Conservation (phyloP, 2,888 invertebrate species). For the Chymomyza caudatula region DNA sequence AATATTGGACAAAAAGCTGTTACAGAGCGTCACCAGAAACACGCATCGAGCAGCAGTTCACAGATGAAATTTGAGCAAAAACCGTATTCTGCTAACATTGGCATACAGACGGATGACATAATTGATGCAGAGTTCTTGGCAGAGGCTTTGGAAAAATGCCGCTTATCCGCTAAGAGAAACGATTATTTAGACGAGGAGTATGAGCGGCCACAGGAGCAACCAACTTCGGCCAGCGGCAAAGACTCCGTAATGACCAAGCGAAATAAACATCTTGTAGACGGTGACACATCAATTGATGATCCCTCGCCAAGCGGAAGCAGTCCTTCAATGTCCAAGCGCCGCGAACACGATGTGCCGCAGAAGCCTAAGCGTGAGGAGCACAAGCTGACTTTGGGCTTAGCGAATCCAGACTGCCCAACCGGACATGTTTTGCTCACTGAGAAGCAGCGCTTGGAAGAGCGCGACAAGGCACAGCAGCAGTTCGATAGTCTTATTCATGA, state of each 20-base stretch:
- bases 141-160: slow-evolving; percentile 74
- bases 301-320: slow-evolving; percentile 63
- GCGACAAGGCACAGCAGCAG: slow-evolving; percentile 88
- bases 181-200: background rate
- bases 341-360: slow-evolving; percentile 83
- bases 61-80: slow-evolving; percentile 32
- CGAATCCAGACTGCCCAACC: slow-evolving; percentile 83
- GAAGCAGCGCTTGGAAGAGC: slow-evolving; percentile 87
- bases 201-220: slow-evolving; percentile 1
- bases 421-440: slow-evolving; percentile 91
- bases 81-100: slow-evolving; percentile 49
- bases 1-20: slow-evolving; percentile 25
- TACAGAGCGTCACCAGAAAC: background rate
- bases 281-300: slow-evolving; percentile 32
- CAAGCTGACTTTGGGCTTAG: slow-evolving; percentile 77
- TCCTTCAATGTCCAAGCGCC: slow-evolving; percentile 42
- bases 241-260: slow-evolving; percentile 15
- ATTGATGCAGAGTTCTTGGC: slow-evolving; percentile 71
- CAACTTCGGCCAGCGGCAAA: slow-evolving; percentile 35
- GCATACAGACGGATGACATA: slow-evolving; percentile 77
- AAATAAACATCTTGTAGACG: slow-evolving; percentile 6
- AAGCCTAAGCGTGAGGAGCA: slow-evolving; percentile 82
- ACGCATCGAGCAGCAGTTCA: slow-evolving; percentile 27
- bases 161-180: too few relatives aligned
- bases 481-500: slow-evolving; percentile 88